Evolutionary conservation across 2,797 vertebrate genomes (phyloP).

Genomic region (Notolepis coatsorum): DNA sequence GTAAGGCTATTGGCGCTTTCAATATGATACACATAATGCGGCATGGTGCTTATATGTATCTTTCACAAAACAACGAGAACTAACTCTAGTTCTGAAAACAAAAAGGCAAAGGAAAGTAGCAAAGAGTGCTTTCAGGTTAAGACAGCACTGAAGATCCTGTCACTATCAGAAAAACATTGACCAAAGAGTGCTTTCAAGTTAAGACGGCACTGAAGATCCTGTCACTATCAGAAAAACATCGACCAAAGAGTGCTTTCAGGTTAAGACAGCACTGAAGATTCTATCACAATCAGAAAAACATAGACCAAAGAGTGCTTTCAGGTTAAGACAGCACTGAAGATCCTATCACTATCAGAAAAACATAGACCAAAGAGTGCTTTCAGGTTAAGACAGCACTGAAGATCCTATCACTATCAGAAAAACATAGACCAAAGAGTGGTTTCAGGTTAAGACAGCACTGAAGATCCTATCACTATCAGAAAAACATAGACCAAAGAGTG

Average conservation of each 20-base stretch:
- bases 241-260: slow-evolving; percentile 44
- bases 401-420: slow-evolving; percentile 74
- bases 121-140: slow-evolving; percentile 57
- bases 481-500: slow-evolving; percentile 45
- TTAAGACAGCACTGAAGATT: slow-evolving; percentile 79
- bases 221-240: slow-evolving; percentile 53
- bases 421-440: slow-evolving; percentile 74
- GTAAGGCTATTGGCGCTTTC: slow-evolving; percentile 96
- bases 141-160: slow-evolving; percentile 77
- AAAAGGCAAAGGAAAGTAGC: slow-evolving; percentile 82
- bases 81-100: slow-evolving; percentile 82
- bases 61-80: slow-evolving; percentile 85
- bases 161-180: slow-evolving; percentile 71
- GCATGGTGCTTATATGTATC: slow-evolving; percentile 81
- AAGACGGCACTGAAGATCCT: no score
- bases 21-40: slow-evolving; percentile 83
- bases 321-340: background rate
- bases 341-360: slow-evolving; percentile 49
- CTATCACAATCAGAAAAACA: slow-evolving; percentile 74
- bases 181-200: slow-evolving; percentile 68
- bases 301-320: slow-evolving; percentile 69
- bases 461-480: slow-evolving; percentile 49
- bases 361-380: slow-evolving; percentile 46
- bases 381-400: slow-evolving; percentile 76
- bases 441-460: background rate